Percentiles rank a stretch among this genome's conserved stretches.
These are phyloP conservation scores for Callyntrura sp. DNA, from an alignment of 2,888 invertebrate species.

Conservation along the genomic window DNA sequence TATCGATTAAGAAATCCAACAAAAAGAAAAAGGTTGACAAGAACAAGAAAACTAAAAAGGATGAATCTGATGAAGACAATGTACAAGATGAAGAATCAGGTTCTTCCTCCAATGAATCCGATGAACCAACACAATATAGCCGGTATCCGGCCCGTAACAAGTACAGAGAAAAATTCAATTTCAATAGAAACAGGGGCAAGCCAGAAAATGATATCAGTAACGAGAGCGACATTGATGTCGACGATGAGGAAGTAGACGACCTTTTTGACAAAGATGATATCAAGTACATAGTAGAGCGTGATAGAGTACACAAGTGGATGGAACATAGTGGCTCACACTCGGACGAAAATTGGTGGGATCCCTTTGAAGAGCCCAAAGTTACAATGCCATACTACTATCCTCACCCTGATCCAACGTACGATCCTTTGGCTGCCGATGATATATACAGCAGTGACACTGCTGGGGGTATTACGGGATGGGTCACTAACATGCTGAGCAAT, in stretches of 20 bases:
- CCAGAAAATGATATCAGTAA: slow-evolving; percentile 51
- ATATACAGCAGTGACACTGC: neutral
- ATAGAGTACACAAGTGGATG: slow-evolving; percentile 66
- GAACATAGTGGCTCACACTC: slow-evolving; percentile 9
- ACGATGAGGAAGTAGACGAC: slow-evolving; percentile 47
- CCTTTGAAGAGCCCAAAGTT: slow-evolving; percentile 18
- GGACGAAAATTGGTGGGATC: slow-evolving; percentile 62
- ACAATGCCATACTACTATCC: slow-evolving; percentile 25
- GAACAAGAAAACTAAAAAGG: slow-evolving; percentile 35
- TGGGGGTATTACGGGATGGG: slow-evolving; percentile 51
- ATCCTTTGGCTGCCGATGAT: slow-evolving; percentile 8
- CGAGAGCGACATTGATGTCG: slow-evolving; percentile 7
- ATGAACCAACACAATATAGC: slow-evolving; percentile 41
- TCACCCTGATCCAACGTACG: neutral
- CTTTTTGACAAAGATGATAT: slow-evolving; percentile 59
- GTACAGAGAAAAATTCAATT: neutral
- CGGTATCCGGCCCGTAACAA: neutral
- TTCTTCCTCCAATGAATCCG: slow-evolving; percentile 55
- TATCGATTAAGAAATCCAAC: slow-evolving; percentile 38
- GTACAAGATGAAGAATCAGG: slow-evolving; percentile 40
- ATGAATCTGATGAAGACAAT: slow-evolving; percentile 28
- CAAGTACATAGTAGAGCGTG: slow-evolving; percentile 51
- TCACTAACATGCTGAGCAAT: slow-evolving; percentile 54
- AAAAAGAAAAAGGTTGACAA: slow-evolving; percentile 29
- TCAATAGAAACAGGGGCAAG: slow-evolving; percentile 16